phyloP scores from a whole-genome alignment of 2,888 invertebrate species.

The Ichneumoninae sp. region DNA sequence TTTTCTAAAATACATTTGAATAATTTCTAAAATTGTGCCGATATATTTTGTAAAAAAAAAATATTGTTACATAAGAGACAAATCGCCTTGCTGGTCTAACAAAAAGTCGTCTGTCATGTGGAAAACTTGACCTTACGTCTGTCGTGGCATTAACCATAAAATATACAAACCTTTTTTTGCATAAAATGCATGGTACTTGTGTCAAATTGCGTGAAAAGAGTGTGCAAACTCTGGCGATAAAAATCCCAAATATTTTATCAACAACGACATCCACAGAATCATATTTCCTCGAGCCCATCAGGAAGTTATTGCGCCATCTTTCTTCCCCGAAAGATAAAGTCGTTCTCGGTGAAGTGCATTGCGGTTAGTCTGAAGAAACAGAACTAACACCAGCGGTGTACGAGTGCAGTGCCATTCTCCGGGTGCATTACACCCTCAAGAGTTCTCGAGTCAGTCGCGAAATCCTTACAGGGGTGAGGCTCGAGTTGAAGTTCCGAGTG shows the following conservation, averaged over 20 bases:
- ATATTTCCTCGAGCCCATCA: no score
- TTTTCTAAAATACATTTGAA: no score
- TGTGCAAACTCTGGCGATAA: no score
- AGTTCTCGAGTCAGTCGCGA: slow-evolving; percentile 43
- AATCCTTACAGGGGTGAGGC: slow-evolving; percentile 27
- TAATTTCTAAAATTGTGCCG: no score
- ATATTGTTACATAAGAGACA: not conserved
- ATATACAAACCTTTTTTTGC: no score
- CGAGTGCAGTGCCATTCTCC: slow-evolving; percentile 18
- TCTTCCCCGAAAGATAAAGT: not conserved
- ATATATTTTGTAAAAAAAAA: not conserved
- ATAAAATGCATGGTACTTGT: no score
- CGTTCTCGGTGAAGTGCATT: not conserved
- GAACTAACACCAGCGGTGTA: not conserved
- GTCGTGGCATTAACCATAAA: no score
- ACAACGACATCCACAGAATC: no score
- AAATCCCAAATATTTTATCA: no score
- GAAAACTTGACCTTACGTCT: not conserved
- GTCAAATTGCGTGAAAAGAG: no score
- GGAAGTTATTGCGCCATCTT: not conserved
- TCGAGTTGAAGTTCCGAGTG: slow-evolving; percentile 45
- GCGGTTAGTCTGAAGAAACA: not conserved
- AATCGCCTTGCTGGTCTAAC: no score
- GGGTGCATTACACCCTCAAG: slow-evolving; percentile 62
- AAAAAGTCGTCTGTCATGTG: not conserved